Evolutionary conservation across 2,113 vertebrate genomes (phyloP).

Genomic region (Sturnira hondurensis): DNA sequence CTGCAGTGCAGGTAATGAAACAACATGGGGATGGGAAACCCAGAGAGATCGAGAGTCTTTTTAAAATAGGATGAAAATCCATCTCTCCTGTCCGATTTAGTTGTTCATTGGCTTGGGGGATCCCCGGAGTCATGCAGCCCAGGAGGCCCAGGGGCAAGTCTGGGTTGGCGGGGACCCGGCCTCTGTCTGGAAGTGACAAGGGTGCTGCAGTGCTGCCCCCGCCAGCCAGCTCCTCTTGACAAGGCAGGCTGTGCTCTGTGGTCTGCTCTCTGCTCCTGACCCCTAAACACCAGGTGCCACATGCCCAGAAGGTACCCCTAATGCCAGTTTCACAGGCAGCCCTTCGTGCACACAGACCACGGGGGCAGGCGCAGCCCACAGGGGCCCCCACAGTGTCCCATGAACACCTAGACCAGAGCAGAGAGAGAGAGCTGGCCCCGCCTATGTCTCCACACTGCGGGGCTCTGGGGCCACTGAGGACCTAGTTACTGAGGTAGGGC

Average conservation of each 20-base stretch:
- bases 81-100: not conserved
- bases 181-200: not conserved
- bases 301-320: not conserved
- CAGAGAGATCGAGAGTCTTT: not conserved
- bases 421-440: not conserved
- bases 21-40: not conserved
- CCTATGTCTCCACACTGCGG: not conserved
- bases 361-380: not conserved
- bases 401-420: not conserved
- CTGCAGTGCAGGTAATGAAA: not conserved
- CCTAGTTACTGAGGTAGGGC: no score
- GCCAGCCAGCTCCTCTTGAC: fast-evolving
- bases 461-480: not conserved
- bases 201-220: not conserved
- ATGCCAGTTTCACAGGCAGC: not conserved
- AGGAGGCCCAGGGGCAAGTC: not conserved
- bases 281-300: not conserved
- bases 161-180: not conserved
- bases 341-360: not conserved
- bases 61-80: not conserved
- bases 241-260: not conserved
- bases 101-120: not conserved
- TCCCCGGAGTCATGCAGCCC: not conserved
- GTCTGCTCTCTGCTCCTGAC: not conserved
- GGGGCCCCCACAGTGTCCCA: no score